phyloP scores from a whole-genome alignment of 2,888 invertebrate species.

The Alcis repandata region DNA sequence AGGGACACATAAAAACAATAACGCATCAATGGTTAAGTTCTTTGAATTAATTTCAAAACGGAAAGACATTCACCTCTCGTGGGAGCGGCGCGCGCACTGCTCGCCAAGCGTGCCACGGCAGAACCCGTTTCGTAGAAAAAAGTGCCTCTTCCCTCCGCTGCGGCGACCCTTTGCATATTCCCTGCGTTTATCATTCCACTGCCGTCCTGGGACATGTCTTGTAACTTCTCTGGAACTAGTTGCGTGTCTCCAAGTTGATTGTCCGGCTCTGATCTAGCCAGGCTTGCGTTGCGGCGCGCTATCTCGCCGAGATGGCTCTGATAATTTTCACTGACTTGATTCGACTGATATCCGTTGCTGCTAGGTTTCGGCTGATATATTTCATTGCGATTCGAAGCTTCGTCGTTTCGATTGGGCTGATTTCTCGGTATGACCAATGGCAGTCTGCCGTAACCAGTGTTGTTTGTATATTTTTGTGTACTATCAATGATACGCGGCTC shows the following conservation, averaged over 20 bases:
- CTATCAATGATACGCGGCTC: conserved; percentile 71
- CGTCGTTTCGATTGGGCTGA: conserved; percentile 51
- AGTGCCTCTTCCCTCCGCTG: conserved; percentile 78
- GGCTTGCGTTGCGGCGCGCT: conserved; percentile 55
- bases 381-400: conserved; percentile 18
- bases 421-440: conserved; percentile 66
- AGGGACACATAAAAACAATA: conserved; percentile 44
- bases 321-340: conserved; percentile 40
- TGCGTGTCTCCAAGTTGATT: conserved; percentile 72
- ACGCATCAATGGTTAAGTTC: conserved; percentile 33
- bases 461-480: conserved; percentile 71
- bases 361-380: conserved; percentile 23
- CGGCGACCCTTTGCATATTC: conserved; percentile 81
- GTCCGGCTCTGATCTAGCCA: conserved; percentile 55
- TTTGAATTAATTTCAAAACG: conserved; percentile 60
- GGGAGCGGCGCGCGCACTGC: conserved; percentile 85
- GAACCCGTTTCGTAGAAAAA: conserved; percentile 88
- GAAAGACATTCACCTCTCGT: conserved; percentile 83
- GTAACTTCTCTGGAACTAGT: conserved; percentile 81
- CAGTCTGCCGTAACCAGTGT: conserved; percentile 73
- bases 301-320: conserved; percentile 54
- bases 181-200: conserved; percentile 76
- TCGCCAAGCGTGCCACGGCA: conserved; percentile 86
- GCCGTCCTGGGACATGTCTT: conserved; percentile 63
- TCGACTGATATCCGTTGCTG: conserved; percentile 33